Evolutionary conservation across 2,113 vertebrate species (phyloP), one percentile per base, ranked within the genome.

Genomic region (Rhynchomys soricoides): DNA sequence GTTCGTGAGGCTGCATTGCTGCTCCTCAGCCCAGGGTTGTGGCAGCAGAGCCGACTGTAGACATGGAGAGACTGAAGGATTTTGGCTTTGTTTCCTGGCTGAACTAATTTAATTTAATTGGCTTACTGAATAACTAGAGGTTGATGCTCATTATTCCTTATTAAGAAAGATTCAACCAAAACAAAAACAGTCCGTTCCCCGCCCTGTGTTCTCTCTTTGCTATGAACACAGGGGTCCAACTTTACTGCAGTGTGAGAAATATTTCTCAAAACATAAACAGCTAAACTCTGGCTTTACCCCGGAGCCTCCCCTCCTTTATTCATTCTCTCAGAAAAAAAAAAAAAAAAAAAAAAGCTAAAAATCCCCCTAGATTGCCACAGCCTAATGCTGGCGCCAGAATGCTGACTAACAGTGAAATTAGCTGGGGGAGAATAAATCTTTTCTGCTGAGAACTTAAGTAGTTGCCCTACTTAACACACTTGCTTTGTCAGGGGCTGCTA

Each of bases 61-160:
- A 96, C 98, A 98, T 1, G 97, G 94, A 97, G 93, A 96, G 71
- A 94, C 96, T 97, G 98, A 98, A 98, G 97, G 96, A 98, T 95
- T 89, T 62, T 71, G 96, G 96, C 97, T 98, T 98, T 98, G 98
- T 98, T 98, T 98, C 98, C 97, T 96, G 97, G 94, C 96, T 98
- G 86, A 98, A 97, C 97, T 98, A 98, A 98, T 98, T 99, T 98
- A 98, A 98, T 98, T 98, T 98, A 98, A 98, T 98, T 97, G 97
- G 97, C 98, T 98, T 98, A 98, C 98, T 98, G 98, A 99, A 98
- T 98, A 98, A 98, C 98, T 81, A 95, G 96, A 95, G 98, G 98
- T 97, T 98, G 97, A 97, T 97, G 97, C 94, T 98, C 98, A 98
- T 98, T 98, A 98, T 96, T 98, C 95, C 97, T 98, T 97, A 98